phyloP scores from a whole-genome alignment of 2,888 invertebrate species.

The Drosophila greeni region DNA sequence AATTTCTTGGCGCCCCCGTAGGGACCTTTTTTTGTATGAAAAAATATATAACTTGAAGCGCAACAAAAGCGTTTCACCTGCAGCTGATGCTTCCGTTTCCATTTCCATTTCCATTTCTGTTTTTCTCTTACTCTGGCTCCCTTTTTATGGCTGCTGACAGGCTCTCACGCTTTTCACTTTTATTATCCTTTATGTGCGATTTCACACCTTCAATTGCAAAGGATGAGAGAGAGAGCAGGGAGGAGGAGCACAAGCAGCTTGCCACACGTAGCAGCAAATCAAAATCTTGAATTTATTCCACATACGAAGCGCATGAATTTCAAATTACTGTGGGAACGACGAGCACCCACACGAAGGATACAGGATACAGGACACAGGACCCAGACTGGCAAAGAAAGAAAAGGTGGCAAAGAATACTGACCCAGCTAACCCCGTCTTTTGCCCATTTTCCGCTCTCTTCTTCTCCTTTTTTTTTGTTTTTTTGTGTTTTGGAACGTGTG shows the following conservation, averaged over 20 bases:
- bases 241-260: constrained; percentile 12
- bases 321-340: constrained; percentile 73
- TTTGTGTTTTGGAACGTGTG: constrained; percentile 55
- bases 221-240: constrained; percentile 16
- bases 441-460: background rate
- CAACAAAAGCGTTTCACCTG: constrained; percentile 15
- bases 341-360: constrained; percentile 1
- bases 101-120: background rate
- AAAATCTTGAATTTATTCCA: constrained; percentile 76
- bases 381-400: constrained; percentile 23
- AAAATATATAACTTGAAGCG: constrained; percentile 7
- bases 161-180: constrained; percentile 61
- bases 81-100: constrained; percentile 12
- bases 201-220: constrained; percentile 68
- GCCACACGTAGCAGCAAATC: constrained; percentile 71
- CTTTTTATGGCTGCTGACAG: constrained; percentile 28
- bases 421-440: constrained; percentile 30
- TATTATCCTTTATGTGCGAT: constrained; percentile 71
- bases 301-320: constrained; percentile 76
- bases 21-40: too few species aligned
- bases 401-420: constrained; percentile 55
- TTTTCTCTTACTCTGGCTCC: background rate
- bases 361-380: too few species aligned
- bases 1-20: background rate
- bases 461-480: background rate